These are phyloP conservation scores for Odontamblyopus lacepedii DNA, from an alignment of 2,797 vertebrate genomes.

Conservation along the genomic window DNA sequence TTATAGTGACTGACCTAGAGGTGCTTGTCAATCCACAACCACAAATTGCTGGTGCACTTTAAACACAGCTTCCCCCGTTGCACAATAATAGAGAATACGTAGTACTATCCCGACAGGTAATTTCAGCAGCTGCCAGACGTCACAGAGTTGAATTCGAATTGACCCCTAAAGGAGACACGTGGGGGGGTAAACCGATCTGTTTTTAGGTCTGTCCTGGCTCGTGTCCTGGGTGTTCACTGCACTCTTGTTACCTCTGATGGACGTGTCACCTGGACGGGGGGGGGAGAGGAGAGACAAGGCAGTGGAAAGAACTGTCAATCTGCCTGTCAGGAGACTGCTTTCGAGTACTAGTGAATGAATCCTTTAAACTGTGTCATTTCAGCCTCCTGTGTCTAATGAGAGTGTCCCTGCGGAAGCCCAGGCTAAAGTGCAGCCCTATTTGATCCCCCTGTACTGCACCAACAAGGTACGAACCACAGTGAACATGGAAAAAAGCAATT, in stretches of 20 bases:
- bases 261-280: background rate
- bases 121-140: background rate
- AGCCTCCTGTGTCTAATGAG: slow-evolving; percentile 84
- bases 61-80: background rate
- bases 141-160: background rate
- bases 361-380: background rate
- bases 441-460: slow-evolving; percentile 87
- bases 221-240: background rate
- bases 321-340: background rate
- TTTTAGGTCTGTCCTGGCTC: background rate
- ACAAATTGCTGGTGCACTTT: no score
- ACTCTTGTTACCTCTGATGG: slow-evolving; percentile 2
- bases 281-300: background rate
- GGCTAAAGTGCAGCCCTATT: slow-evolving; percentile 75
- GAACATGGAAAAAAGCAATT: no score
- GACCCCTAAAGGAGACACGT: background rate
- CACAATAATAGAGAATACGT: background rate
- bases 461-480: slow-evolving; percentile 81
- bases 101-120: background rate
- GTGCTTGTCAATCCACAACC: no score
- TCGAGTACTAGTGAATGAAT: background rate
- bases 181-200: background rate
- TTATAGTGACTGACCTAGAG: no score
- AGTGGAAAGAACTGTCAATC: slow-evolving; percentile 11
- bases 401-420: slow-evolving; percentile 76